Base-by-base conservation (phyloP, 92 coral and sea anemone species). In the Nematostella vectensis region DNA sequence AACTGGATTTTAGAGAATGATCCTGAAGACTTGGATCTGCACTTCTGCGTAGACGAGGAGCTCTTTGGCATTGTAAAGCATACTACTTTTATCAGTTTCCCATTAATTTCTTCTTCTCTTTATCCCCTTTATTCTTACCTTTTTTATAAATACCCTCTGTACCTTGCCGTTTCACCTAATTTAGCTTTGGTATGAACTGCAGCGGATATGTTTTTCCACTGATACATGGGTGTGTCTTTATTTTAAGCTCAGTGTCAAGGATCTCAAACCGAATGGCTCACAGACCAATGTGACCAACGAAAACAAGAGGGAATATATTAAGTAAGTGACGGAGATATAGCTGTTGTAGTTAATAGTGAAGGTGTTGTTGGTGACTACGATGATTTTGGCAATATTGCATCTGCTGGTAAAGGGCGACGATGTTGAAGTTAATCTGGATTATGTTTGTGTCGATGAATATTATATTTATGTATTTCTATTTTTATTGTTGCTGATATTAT, bases 1-100 rank as follows among this genome's bases (percentile, higher is more conserved):
- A 83, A 91, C 52, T 91, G 98, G 98, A 91, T 91, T 61, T 63
- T 91, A 39, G 98, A 91, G 54, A 91, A 91, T 57, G 98, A 91
- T 36, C 93, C 98, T 9, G 98, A 91, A 44, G 85, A 70, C 20
- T 65, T 91, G 19, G 98, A 91, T 62, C 68, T 91, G 22, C 82
- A 74, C 24, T 91, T 91, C 55, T 81, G 93, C 60, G 93, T 91
- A 0, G 98, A 91, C 31, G 98, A 91, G 58, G 98, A 91, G 30
- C 63, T 82, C 0, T 80, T 91, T 75, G 98, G 98, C 9, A 73
- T 84, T 88, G 98, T 91, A 58, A 54, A 44, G 43, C 18, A n/a
- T n/a, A n/a, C n/a, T n/a, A n/a, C n/a, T n/a, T n/a, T n/a, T n/a
- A n/a, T n/a, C n/a, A n/a, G 12, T 25, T n/a, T n/a, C n/a, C n/a